Percentiles rank a stretch among this genome's conserved stretches.
Conservation (phyloP, 2,888 invertebrate genomes). For the Minunthozetes semirufus region DNA sequence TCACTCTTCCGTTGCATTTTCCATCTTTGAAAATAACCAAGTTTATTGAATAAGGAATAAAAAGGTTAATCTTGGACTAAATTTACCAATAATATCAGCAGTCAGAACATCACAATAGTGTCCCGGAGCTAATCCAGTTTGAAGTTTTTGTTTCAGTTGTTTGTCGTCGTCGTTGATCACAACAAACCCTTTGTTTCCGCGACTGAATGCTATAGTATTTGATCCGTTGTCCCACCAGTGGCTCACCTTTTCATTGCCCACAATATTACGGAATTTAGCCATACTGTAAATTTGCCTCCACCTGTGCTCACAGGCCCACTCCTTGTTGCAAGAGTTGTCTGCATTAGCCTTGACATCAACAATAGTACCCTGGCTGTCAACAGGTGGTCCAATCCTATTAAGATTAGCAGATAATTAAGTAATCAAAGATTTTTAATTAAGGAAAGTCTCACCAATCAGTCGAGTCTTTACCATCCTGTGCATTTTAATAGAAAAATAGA, state of each 20-base stretch:
- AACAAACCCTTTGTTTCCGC: slow-evolving; percentile 48
- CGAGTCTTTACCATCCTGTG: neutral
- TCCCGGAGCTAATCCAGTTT: slow-evolving; percentile 63
- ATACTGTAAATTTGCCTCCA: slow-evolving; percentile 43
- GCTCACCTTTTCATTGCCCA: slow-evolving; percentile 43
- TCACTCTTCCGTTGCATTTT: slow-evolving; percentile 60
- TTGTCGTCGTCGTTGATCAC: slow-evolving; percentile 46
- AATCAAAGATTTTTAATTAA: too few species aligned
- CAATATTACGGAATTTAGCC: slow-evolving; percentile 45
- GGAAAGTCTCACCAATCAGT: slow-evolving; percentile 33
- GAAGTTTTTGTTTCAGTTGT: slow-evolving; percentile 49
- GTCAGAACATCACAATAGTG: slow-evolving; percentile 77
- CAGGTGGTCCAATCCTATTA: slow-evolving; percentile 58
- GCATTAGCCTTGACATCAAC: slow-evolving; percentile 19
- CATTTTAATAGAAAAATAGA: too few species aligned
- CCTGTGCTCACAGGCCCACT: slow-evolving; percentile 48
- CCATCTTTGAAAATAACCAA: slow-evolving; percentile 44
- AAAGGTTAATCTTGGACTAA: too few species aligned
- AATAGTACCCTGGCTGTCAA: slow-evolving; percentile 49
- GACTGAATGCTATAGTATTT: slow-evolving; percentile 47
- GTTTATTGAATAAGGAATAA: neutral
- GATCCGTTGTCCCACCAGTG: slow-evolving; percentile 47
- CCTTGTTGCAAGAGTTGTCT: slow-evolving; percentile 46
- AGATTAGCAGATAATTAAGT: too few species aligned
- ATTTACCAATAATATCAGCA: slow-evolving; percentile 53